phyloP scores from a whole-genome alignment of 2,797 vertebrate genomes.

The Lagocephalus sceleratus region DNA sequence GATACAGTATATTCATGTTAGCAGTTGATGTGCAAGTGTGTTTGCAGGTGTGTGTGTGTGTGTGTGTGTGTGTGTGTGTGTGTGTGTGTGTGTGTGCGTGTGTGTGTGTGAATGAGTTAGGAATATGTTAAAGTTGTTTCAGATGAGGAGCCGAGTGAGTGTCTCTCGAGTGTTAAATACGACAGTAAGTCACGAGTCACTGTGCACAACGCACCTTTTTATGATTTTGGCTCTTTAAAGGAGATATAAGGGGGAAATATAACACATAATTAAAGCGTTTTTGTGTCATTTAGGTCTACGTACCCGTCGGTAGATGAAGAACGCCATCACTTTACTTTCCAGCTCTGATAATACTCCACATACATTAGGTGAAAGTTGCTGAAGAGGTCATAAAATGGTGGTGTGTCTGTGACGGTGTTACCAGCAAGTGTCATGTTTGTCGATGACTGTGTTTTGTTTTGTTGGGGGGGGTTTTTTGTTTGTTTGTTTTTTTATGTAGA shows the following conservation, averaged over 20 bases:
- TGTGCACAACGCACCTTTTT: conserved; percentile 76
- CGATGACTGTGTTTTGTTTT: conserved; percentile 48
- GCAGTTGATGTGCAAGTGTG: conserved; percentile 39
- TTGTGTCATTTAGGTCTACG: conserved; percentile 47
- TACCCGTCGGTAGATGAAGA: conserved; percentile 40
- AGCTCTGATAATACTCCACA: too few species aligned
- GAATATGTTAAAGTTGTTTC: conserved; percentile 25
- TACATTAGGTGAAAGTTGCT: too few species aligned
- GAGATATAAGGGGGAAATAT: conserved; percentile 20
- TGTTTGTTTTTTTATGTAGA: conserved; percentile 35
- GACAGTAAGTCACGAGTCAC: conserved; percentile 54
- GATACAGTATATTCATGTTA: conserved; percentile 58
- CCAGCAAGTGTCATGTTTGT: conserved; percentile 48
- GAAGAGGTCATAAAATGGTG: too few species aligned
- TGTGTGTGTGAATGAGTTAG: conserved; percentile 17
- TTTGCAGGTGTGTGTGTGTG: conserved; percentile 8
- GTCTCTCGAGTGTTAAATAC: conserved; percentile 29
- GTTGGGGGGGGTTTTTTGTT: conserved; percentile 50
- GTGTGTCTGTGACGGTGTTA: conserved; percentile 47
- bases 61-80: background rate
- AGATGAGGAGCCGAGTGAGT: conserved; percentile 21
- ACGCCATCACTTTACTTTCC: conserved; percentile 26
- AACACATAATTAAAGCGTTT: conserved; percentile 13
- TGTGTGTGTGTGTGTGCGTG: background rate
- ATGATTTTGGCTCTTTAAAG: conserved; percentile 49